Base-by-base conservation (phyloP, 2,797 vertebrate genomes). In the Todus mexicanus region DNA sequence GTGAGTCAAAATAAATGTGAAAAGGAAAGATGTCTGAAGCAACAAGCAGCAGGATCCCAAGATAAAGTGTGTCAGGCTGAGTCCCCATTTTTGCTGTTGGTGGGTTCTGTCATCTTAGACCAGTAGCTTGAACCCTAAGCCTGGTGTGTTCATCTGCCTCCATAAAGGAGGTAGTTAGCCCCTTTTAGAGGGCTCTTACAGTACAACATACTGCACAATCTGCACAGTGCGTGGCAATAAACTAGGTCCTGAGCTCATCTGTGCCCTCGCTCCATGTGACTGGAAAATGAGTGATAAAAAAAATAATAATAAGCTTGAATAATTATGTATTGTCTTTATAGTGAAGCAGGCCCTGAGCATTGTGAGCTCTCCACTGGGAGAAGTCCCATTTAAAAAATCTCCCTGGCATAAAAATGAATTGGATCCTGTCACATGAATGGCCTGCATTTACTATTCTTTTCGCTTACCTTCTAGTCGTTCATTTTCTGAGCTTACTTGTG, bases 301-400 rank as follows among this genome's bases (percentile, higher is more conserved):
- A 37, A 40, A 84, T 91, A 95, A 94, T 91, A 93, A 81, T 84
- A 77, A 93, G 59, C 42, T 65, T 38, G 80, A 94, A 93, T 83
- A 86, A 93, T 90, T 84, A 64, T 40, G 38, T 86, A 69, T 92
- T 87, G n/a, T 65, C 86, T 95, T 94, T 73, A 29, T 47, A 91
- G 72, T 29, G 64, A 87, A 84, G 59, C 88, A 83, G 83, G 75
- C 45, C 45, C 82, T 83, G 47, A 88, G 71, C 64, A 43, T 15
- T 23, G 31, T 45, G 71, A 93, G 60, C 8, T 68, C 23, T 93
- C 77, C 59, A 17, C 48, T 53, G 85, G 73, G 94, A 89, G 45
- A 89, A 94, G 72, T 60, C 81, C 76, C 93, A 90, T 93, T 91
- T 95, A 81, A 95, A 92, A 90, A 84, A 63, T 51, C 73, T 92